phyloP scores from a whole-genome alignment of 2,113 vertebrate species.

The Aptenodytes patagonicus region DNA sequence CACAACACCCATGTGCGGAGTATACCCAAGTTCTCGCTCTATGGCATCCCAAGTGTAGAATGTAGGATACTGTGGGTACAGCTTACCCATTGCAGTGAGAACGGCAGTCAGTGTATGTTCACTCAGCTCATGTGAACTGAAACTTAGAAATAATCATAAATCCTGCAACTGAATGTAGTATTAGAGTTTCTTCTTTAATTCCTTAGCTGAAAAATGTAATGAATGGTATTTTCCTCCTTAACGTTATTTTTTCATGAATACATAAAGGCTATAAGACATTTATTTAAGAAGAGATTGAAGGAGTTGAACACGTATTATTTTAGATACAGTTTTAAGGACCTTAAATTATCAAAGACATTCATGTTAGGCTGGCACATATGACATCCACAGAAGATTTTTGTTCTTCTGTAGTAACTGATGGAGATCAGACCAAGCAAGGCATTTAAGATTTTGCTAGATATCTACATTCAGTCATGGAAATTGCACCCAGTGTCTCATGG shows the following conservation, averaged over 20 bases:
- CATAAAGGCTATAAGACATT: not conserved
- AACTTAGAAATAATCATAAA: not conserved
- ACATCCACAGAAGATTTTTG: not conserved
- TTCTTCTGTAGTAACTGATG: not conserved
- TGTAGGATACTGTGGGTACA: rapidly evolving
- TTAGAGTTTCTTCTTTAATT: not conserved
- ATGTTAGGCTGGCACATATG: not conserved
- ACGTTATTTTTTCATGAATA: not conserved
- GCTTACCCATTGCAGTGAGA: not conserved
- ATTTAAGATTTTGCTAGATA: not conserved
- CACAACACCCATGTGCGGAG: too few species aligned
- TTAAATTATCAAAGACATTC: not conserved
- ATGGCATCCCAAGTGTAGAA: not conserved
- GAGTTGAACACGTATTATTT: not conserved
- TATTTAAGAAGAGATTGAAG: not conserved
- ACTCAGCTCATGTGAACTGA: not conserved
- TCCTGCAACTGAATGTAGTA: not conserved
- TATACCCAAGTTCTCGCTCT: not conserved
- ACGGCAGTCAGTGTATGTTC: not conserved
- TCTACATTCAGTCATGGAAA: not conserved
- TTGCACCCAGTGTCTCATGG: not conserved
- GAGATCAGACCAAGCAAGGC: not conserved
- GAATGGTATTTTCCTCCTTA: not conserved
- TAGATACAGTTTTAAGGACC: not conserved
- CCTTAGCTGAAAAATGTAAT: not conserved